These are phyloP conservation scores for Cephalopterus ornatus DNA, from an alignment of 2,113 vertebrate genomes.

Conservation along the genomic window DNA sequence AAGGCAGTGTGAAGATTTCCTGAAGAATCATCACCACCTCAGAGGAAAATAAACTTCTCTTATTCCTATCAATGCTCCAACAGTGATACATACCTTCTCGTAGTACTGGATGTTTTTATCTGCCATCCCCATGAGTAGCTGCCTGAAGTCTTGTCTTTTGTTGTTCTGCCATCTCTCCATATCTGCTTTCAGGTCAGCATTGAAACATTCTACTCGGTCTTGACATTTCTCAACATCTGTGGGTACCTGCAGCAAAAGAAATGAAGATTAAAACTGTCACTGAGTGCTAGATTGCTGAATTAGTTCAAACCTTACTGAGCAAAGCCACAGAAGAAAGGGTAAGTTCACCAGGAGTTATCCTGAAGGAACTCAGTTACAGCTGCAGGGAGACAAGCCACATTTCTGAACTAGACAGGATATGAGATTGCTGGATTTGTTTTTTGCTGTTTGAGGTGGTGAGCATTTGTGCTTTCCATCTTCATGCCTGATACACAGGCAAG, in stretches of 20 bases:
- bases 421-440: neutral
- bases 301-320: neutral
- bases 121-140: conserved; percentile 91
- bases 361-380: neutral
- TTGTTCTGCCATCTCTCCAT: conserved; percentile 98
- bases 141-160: conserved; percentile 95
- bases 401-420: neutral
- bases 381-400: neutral
- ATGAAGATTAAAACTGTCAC: neutral
- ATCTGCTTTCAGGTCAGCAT: conserved; percentile 96
- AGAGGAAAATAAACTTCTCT: neutral
- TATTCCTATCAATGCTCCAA: neutral
- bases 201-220: conserved; percentile 94
- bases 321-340: neutral
- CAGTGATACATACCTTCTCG: conserved; percentile 83
- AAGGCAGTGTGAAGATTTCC: neutral
- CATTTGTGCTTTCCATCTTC: neutral
- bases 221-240: conserved; percentile 93
- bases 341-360: neutral
- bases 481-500: rapidly evolving
- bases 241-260: conserved; percentile 78
- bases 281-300: neutral
- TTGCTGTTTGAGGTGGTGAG: neutral
- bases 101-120: conserved; percentile 96
- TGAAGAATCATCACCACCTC: neutral